phyloP scores from a whole-genome alignment of 1,140 invertebrate genomes.

The Heliconius melpomene region DNA sequence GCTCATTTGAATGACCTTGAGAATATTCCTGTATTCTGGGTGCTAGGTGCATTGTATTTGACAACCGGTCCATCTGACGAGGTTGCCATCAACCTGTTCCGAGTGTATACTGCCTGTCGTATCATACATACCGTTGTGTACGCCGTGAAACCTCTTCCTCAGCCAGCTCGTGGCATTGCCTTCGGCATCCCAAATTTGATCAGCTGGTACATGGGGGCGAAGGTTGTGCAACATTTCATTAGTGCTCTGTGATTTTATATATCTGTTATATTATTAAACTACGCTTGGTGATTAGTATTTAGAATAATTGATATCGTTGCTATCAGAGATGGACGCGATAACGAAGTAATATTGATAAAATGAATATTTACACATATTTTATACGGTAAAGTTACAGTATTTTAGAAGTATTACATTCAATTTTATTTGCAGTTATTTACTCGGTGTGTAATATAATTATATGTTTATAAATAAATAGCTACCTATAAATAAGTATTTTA shows the following conservation, averaged over 20 bases:
- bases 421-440: neutral
- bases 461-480: neutral
- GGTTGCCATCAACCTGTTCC: constrained; percentile 82
- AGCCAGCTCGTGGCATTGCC: constrained; percentile 57
- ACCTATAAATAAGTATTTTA: neutral
- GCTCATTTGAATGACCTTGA: constrained; percentile 89
- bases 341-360: neutral
- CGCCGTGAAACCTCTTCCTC: constrained; percentile 68
- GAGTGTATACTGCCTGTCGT: constrained; percentile 82
- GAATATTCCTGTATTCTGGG: constrained; percentile 86
- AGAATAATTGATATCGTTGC: neutral
- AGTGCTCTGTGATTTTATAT: constrained; percentile 50
- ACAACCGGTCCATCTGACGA: constrained; percentile 81
- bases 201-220: constrained; percentile 62
- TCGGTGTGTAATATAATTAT: neutral
- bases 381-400: neutral
- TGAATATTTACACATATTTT: neutral
- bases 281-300: neutral
- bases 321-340: neutral
- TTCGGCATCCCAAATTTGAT: constrained; percentile 55
- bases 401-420: neutral
- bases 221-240: constrained; percentile 55
- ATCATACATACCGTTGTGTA: constrained; percentile 86
- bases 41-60: constrained; percentile 84
- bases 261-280: neutral